phyloP scores from a whole-genome alignment of 2,888 invertebrate genomes.

The Spilosoma lubricipeda region DNA sequence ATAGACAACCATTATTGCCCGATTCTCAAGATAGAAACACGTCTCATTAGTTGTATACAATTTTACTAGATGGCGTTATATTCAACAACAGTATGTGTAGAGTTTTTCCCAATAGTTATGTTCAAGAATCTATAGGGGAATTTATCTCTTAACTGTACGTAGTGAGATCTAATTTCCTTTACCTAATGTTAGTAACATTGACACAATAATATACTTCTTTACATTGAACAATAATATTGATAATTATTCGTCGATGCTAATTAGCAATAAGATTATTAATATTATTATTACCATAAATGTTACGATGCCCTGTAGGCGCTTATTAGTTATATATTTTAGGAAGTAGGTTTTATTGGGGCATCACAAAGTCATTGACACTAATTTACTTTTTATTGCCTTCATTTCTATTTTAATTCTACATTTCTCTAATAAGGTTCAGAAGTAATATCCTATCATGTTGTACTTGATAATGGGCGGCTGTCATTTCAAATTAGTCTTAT shows the following conservation, averaged over 20 bases:
- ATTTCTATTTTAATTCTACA: background rate
- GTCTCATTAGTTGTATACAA: constrained; percentile 61
- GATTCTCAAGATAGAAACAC: constrained; percentile 42
- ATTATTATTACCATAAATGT: background rate
- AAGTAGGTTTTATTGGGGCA: background rate
- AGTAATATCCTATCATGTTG: background rate
- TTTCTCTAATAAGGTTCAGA: background rate
- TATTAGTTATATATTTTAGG: background rate
- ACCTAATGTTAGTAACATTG: background rate
- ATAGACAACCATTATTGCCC: constrained; percentile 50
- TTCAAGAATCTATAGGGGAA: background rate
- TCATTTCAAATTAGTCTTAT: background rate
- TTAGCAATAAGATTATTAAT: background rate
- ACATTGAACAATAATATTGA: too few species aligned
- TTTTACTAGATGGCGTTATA: constrained; percentile 55
- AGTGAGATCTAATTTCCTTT: constrained; percentile 27
- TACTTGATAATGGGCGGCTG: background rate
- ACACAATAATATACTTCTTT: too few species aligned
- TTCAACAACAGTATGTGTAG: constrained; percentile 38
- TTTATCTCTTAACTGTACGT: constrained; percentile 23
- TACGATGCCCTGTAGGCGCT: background rate
- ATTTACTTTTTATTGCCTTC: background rate
- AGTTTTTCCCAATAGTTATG: constrained; percentile 43
- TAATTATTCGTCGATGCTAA: background rate
- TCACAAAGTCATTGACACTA: background rate